Percentiles rank a stretch among this genome's conserved stretches.
Evolutionary conservation across 1,140 invertebrate species (phyloP).

Genomic region (Telenomus remus): DNA sequence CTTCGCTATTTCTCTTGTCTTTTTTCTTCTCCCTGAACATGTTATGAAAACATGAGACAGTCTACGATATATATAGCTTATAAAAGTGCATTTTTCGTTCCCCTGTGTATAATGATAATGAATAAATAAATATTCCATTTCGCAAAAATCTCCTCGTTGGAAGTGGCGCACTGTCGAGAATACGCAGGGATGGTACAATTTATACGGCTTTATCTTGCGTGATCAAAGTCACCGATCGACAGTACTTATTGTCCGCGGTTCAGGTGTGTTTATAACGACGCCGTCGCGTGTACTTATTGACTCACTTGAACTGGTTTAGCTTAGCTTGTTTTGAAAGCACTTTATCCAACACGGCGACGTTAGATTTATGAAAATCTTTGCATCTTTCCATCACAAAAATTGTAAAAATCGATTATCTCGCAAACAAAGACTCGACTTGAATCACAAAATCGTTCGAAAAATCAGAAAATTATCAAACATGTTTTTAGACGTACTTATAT

Average conservation of each 20-base stretch:
- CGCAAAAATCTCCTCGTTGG: constrained; percentile 33
- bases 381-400: too few species aligned
- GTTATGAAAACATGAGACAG: constrained; percentile 53
- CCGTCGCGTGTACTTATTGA: constrained; percentile 29
- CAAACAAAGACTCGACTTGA: too few species aligned
- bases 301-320: constrained; percentile 42
- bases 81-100: constrained; percentile 17
- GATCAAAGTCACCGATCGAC: constrained; percentile 52
- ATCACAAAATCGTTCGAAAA: too few species aligned
- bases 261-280: constrained; percentile 51
- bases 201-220: constrained; percentile 47
- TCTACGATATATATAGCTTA: constrained; percentile 35
- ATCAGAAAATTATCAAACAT: too few species aligned
- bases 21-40: background rate
- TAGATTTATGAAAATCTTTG: too few species aligned
- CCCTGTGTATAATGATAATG: constrained; percentile 22
- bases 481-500: too few species aligned
- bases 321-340: too few species aligned
- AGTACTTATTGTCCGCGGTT: constrained; percentile 40
- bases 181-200: constrained; percentile 45
- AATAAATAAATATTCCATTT: constrained; percentile 48
- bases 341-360: too few species aligned
- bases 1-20: too few species aligned
- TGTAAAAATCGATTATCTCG: too few species aligned
- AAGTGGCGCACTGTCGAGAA: constrained; percentile 21